Conservation (phyloP, 2,888 invertebrate genomes). For the Drosophila sordidula region DNA sequence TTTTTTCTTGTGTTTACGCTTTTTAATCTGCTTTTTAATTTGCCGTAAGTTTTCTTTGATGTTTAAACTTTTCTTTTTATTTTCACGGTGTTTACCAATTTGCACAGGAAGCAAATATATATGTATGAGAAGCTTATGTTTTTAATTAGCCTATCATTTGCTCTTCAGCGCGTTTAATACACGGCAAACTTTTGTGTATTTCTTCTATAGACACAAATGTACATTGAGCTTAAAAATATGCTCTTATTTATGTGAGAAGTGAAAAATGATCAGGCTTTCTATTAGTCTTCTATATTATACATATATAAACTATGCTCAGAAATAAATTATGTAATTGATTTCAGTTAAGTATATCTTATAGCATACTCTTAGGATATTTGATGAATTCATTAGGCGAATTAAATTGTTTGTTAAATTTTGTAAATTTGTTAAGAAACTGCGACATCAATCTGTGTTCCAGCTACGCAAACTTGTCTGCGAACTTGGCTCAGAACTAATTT, state of each 20-base stretch:
- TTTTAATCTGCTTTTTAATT: conserved; percentile 78
- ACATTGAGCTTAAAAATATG: not conserved
- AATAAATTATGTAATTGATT: too few species aligned
- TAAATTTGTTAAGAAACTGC: not conserved
- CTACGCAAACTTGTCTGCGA: conserved; percentile 4
- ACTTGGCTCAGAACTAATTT: conserved; percentile 52
- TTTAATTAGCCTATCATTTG: conserved; percentile 69
- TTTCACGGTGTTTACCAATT: conserved; percentile 60
- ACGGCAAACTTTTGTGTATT: conserved; percentile 1
- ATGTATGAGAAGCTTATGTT: conserved; percentile 43
- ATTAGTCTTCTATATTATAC: too few species aligned
- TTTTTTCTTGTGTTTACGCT: conserved; percentile 24
- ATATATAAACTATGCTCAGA: too few species aligned
- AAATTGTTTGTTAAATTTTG: too few species aligned
- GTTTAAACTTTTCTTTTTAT: conserved; percentile 65
- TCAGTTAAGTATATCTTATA: too few species aligned
- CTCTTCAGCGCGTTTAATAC: conserved; percentile 34
- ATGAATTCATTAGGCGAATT: too few species aligned
- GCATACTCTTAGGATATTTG: too few species aligned
- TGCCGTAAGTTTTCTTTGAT: conserved; percentile 73
- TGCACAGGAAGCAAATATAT: conserved; percentile 26
- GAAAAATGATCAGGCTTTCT: not conserved
- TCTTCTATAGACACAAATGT: not conserved
- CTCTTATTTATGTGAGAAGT: not conserved
- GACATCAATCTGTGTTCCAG: not conserved